Percentiles rank a stretch among this genome's conserved stretches.
Conservation (phyloP, 2,888 invertebrate species). For the Sesia apiformis region DNA sequence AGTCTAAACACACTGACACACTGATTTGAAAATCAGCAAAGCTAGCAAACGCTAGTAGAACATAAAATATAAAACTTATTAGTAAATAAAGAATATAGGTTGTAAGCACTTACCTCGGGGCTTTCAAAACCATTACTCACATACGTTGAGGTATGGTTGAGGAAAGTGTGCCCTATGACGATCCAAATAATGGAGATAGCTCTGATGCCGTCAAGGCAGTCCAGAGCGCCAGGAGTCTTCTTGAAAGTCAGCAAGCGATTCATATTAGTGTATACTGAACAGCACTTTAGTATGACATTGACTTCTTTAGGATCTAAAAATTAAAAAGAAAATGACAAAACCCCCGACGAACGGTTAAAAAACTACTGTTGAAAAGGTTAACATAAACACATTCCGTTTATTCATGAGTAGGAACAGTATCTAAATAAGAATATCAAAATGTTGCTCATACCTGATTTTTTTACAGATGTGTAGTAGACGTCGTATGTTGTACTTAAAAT, state of each 20-base stretch:
- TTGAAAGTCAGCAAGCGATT: slow-evolving; percentile 6
- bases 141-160: background rate
- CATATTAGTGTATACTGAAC: slow-evolving; percentile 8
- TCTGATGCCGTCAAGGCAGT: slow-evolving; percentile 31
- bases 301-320: slow-evolving; percentile 5
- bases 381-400: too few relatives aligned
- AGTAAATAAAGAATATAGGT: background rate
- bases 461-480: background rate
- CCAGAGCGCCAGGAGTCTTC: slow-evolving; percentile 2
- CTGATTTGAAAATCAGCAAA: too few relatives aligned
- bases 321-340: too few relatives aligned
- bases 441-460: background rate
- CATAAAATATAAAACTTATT: too few relatives aligned
- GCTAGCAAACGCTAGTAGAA: too few relatives aligned
- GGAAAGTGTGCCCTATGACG: slow-evolving; percentile 7
- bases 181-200: slow-evolving; percentile 36
- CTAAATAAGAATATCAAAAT: too few relatives aligned
- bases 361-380: too few relatives aligned
- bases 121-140: background rate
- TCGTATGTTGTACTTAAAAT: slow-evolving; percentile 15
- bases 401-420: too few relatives aligned
- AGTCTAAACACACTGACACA: too few relatives aligned
- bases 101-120: background rate
- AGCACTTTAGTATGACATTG: slow-evolving; percentile 8
- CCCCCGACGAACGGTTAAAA: too few relatives aligned